A percentile compares a stretch with the other conserved stretches of the same genome.
Conservation (phyloP, 2,113 vertebrate genomes). For the Halichoeres trimaculatus region DNA sequence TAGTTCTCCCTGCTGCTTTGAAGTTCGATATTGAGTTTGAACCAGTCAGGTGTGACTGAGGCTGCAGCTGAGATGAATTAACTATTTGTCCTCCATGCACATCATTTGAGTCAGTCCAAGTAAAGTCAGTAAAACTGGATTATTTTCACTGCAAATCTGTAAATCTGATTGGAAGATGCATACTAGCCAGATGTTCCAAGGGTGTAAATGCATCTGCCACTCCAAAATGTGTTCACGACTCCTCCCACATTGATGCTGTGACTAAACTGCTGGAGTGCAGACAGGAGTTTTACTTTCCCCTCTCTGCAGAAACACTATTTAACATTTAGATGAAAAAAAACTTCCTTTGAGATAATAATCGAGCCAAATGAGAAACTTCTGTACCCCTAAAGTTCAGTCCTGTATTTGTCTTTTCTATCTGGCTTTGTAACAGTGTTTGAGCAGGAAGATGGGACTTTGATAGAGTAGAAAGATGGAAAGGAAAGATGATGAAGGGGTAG, state of each 20-base stretch:
- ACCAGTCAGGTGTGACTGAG: too few species aligned
- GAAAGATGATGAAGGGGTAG: background rate
- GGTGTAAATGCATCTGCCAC: background rate
- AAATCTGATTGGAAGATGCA: background rate
- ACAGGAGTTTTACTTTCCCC: background rate
- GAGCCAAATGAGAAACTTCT: background rate
- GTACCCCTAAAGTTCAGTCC: too few species aligned
- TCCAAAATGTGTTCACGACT: background rate
- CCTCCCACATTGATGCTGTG: background rate
- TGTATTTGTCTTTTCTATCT: background rate
- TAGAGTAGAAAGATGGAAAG: background rate
- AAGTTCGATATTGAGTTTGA: too few species aligned
- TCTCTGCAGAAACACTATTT: background rate
- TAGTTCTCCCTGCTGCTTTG: too few species aligned
- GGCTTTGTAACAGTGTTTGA: background rate
- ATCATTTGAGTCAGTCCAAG: too few species aligned
- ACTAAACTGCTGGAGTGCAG: background rate
- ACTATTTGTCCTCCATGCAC: too few species aligned
- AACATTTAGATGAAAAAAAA: background rate
- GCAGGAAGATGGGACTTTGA: background rate
- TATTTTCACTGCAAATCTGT: background rate
- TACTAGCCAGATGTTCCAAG: background rate
- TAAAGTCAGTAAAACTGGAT: too few species aligned
- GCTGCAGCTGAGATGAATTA: too few species aligned
- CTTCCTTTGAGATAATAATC: constrained; percentile 3